Evolutionary conservation across 53 echinoderm and acorn worm species (phyloP), one percentile per base, ranked within the genome.

Genomic region (Holothuria leucospilota): DNA sequence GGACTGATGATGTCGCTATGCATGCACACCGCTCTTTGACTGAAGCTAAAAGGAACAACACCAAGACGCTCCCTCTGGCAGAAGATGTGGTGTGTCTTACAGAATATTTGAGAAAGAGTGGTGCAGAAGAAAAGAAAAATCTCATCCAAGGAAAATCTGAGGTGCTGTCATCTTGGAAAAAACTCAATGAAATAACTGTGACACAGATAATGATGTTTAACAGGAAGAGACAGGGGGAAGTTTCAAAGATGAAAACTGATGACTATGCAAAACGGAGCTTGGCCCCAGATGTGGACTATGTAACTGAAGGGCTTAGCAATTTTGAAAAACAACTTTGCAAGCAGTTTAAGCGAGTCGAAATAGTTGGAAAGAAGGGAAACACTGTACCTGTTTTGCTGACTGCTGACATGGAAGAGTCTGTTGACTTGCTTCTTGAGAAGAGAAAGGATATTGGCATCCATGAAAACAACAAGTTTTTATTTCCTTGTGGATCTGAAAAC

Each of bases 181-280:
- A 74, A 3, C 89, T 92, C 23, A 92, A 86, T 51, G 89, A 92
- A 26, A 86, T 89, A 40, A 86, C 89, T 23, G 84, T 92, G 23
- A 81, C 85, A 13, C 92, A 92, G 59, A 82, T 92, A 16, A 92
- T 92, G 26, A 60, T 92, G 23, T 92, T 92, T 58, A 92, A 92
- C 61, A 52, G 92, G n/a, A 39, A 86, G 27, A 85, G 89, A 18
- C 92, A 89, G 21, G 89, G 92, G 62, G 89, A 89, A 68, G 84
- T 89, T 20, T 77, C 92, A 2, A 88, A 89, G 66, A 89, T 92
- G 89, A 89, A 70, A 34, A 58, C 85, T 26, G 79, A 78, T 16
- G 92, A 89, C 82, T 90, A 81, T 30, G 75, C 68, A 28, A 78
- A 85, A 39, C 85, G 78, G 21, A 75, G 67, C 26, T 59, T 69